These are phyloP conservation scores for Muscicapa comitata DNA, from an alignment of 2,797 vertebrate species.

Conservation along the genomic window DNA sequence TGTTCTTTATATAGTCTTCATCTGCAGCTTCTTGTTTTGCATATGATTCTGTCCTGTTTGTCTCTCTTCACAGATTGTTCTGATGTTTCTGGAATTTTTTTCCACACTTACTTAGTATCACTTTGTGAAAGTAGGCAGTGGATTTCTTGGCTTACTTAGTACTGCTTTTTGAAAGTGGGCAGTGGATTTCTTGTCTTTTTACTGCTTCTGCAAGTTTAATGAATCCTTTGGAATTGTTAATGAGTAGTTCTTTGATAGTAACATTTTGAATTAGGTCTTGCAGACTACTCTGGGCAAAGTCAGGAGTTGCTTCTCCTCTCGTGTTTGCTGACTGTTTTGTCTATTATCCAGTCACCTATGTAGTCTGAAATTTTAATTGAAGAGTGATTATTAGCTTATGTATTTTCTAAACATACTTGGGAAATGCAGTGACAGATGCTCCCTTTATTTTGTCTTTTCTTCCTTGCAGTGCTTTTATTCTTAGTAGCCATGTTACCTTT, in stretches of 20 bases:
- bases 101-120: background rate
- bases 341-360: background rate
- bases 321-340: background rate
- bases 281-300: background rate
- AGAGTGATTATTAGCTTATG: background rate
- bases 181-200: background rate
- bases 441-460: background rate
- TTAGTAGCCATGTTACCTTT: background rate
- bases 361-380: background rate
- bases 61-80: background rate
- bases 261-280: background rate
- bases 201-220: background rate
- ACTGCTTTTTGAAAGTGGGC: background rate
- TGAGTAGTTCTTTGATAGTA: background rate
- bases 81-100: background rate
- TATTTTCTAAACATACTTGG: background rate
- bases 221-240: background rate
- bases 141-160: background rate
- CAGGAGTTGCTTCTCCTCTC: background rate
- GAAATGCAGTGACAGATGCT: background rate
- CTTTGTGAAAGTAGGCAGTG: background rate
- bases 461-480: background rate
- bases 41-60: rapidly evolving
- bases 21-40: background rate
- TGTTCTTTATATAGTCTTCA: background rate